Conservation (phyloP, 2,888 invertebrate genomes). For the Eumacrocentrus americanus region DNA sequence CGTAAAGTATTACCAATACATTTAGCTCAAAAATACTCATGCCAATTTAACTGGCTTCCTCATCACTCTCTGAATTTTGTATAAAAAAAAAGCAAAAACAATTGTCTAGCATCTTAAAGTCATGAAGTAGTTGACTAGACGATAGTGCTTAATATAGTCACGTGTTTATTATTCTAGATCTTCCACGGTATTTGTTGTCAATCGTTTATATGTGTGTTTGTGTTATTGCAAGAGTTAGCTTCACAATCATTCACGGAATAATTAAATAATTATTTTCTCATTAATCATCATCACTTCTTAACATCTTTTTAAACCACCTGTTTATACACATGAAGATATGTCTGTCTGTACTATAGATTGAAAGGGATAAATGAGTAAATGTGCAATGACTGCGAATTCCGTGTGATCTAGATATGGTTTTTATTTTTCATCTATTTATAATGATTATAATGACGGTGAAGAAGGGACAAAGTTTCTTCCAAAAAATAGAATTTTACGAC, state of each 20-base stretch:
- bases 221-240: too few relatives aligned
- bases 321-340: too few relatives aligned
- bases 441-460: neutral
- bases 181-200: neutral
- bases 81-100: neutral
- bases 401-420: neutral
- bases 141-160: neutral
- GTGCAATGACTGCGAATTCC: constrained; percentile 23
- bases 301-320: too few relatives aligned
- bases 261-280: too few relatives aligned
- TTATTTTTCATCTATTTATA: neutral
- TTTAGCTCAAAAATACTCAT: neutral
- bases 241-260: too few relatives aligned
- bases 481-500: too few relatives aligned
- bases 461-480: neutral
- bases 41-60: neutral
- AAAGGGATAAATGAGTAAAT: too few relatives aligned
- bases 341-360: too few relatives aligned
- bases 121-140: neutral
- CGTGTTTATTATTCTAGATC: neutral
- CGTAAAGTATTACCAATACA: neutral
- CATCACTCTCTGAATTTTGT: constrained; percentile 10
- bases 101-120: neutral
- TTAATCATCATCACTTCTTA: too few relatives aligned
- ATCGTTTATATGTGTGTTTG: too few relatives aligned